Conservation (phyloP, 2,888 invertebrate species). For the Oligia strigilis region DNA sequence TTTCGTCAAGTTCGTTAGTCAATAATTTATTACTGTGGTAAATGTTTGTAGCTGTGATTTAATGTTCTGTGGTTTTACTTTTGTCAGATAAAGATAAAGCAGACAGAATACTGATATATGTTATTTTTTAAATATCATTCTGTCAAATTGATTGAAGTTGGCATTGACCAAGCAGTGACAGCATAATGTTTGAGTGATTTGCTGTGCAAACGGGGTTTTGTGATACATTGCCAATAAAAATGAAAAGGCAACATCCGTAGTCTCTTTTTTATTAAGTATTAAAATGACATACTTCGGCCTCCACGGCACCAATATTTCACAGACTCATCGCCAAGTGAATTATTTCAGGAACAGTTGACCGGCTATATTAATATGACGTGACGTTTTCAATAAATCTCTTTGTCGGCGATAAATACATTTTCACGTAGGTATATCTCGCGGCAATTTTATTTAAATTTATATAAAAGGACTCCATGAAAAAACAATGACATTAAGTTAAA, state of each 20-base stretch:
- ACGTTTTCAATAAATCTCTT: conserved; percentile 30
- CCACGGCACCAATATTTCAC: neutral
- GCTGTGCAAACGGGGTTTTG: too few species aligned
- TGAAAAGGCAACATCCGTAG: neutral
- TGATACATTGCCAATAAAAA: neutral
- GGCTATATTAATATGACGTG: conserved; percentile 28
- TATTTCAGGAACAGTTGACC: conserved; percentile 19
- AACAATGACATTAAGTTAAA: neutral
- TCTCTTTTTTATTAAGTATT: neutral
- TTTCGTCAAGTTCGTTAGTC: conserved; percentile 27
- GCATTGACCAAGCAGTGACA: neutral
- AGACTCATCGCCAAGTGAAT: conserved; percentile 6
- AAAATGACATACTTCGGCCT: neutral
- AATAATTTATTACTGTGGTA: conserved; percentile 12
- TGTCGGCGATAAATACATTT: conserved; percentile 32
- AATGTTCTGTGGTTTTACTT: neutral
- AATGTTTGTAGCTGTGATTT: neutral
- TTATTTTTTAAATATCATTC: neutral
- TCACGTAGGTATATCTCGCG: conserved; percentile 1
- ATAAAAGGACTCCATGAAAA: neutral
- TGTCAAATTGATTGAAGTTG: neutral
- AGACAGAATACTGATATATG: neutral
- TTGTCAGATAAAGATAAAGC: neutral
- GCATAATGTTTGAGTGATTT: neutral
- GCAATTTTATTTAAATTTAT: conserved; percentile 28